Base-by-base conservation (phyloP, 1,140 invertebrate species). In the Hylaeus anthracinus region DNA sequence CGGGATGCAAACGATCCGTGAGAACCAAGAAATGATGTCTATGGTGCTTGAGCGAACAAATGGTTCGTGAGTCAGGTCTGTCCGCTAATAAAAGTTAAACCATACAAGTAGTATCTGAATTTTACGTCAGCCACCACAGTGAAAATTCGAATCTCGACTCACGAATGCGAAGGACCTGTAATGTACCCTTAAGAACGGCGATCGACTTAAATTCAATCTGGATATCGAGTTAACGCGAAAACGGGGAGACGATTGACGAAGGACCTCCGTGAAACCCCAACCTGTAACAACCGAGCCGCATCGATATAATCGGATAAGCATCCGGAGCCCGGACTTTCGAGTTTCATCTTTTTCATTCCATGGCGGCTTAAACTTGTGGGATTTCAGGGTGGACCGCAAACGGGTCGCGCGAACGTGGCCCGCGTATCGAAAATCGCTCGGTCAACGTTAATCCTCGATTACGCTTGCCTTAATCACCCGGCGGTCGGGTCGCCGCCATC, bases 401-500 rank as follows among this genome's bases (percentile, higher is more conserved):
- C 37, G 3, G 43, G 3, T 8, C 70, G 71, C n/a, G 71, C n/a
- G 51, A 37, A 37, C 14, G 70, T 51, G 5, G 5, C 8, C n/a
- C 26, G 15, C 53, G 58, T 60, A 74, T 79, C 70, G 79, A 85
- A 82, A 86, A 85, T 85, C 80, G 84, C 41, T 60, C n/a, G 53
- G 26, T 41, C 69, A 72, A 63, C 79, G 87, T 86, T 90, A 87
- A 89, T 83, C 85, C 85, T 61, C 76, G 65, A 81, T 83, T 77
- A 55, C 70, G 71, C 51, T 66, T 53, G 65, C 65, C 73, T 88
- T 90, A 88, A 90, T 87, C 84, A 84, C 82, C 74, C 45, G 45
- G 70, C 53, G 56, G 64, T 77, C 80, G 51, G 63, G 4, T 53
- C 45, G 41, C 73, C 70, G 72, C 10, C 51, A 51, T 53, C n/a